Evolutionary conservation across 2,888 invertebrate species (phyloP).

Genomic region (Tenthredo livida): DNA sequence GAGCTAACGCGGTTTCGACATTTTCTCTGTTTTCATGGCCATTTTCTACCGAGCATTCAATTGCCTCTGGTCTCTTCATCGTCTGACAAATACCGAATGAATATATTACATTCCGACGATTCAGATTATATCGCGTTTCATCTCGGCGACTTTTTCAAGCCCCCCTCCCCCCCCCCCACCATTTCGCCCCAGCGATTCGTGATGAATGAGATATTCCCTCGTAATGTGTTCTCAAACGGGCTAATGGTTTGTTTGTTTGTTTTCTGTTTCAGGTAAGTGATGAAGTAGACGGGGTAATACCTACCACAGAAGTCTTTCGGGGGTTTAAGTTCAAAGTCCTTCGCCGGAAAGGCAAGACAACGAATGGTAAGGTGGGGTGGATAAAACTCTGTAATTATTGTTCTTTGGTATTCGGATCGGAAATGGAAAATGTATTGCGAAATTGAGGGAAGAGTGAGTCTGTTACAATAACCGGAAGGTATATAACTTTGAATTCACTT

Average conservation of each 20-base stretch:
- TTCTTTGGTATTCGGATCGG: constrained; percentile 9
- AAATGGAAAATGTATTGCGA: constrained; percentile 12
- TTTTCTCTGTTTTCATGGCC: not conserved
- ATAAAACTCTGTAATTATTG: not conserved
- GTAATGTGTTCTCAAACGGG: not conserved
- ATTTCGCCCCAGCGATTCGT: not conserved
- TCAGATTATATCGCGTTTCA: not conserved
- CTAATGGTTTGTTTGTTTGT: not conserved
- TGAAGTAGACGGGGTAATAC: not conserved
- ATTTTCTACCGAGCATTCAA: not conserved
- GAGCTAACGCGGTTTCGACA: not conserved
- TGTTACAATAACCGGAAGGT: constrained; percentile 21
- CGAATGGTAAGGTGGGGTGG: not conserved
- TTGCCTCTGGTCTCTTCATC: not conserved
- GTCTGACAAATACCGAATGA: not conserved
- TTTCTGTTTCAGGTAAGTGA: constrained; percentile 22
- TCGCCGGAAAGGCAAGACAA: not conserved
- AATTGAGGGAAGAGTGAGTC: constrained; percentile 16
- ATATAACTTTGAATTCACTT: not conserved
- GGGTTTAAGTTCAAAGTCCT: constrained; percentile 2
- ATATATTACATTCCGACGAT: not conserved
- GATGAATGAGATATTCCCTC: not conserved
- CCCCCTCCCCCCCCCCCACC: not conserved
- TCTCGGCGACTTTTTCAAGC: not conserved
- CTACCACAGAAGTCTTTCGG: not conserved